Conservation (phyloP, 1,140 invertebrate species). For the Drosophila takahashii region DNA sequence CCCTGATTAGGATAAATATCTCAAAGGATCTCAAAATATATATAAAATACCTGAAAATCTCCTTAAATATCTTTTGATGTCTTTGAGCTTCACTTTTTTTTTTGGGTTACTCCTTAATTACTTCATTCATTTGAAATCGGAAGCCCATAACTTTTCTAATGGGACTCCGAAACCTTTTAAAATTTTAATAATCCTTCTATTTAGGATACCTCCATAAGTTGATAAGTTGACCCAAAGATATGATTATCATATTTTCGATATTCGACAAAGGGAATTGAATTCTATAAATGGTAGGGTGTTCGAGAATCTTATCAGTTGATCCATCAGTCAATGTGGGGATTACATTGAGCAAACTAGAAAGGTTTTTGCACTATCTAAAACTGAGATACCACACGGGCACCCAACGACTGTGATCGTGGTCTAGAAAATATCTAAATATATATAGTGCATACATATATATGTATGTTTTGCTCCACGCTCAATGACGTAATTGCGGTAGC, state of each 20-base stretch:
- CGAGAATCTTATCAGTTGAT: constrained; percentile 25
- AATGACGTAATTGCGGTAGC: constrained; percentile 37
- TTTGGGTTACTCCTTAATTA: too few relatives aligned
- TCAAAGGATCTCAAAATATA: neutral
- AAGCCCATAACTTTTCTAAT: neutral
- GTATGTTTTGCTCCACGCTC: constrained; percentile 6
- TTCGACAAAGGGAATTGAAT: neutral
- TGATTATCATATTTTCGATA: too few relatives aligned
- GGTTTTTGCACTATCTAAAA: constrained; percentile 39
- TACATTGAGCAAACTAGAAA: constrained; percentile 28
- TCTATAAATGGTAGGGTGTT: constrained; percentile 7
- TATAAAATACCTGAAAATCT: neutral
- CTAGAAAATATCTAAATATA: constrained; percentile 22
- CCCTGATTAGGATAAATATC: too few relatives aligned
- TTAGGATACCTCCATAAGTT: too few relatives aligned
- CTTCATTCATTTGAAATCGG: too few relatives aligned
- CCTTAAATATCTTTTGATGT: neutral
- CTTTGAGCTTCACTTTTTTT: too few relatives aligned
- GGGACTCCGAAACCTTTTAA: too few relatives aligned
- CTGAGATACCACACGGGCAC: constrained; percentile 8
- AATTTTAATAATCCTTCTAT: too few relatives aligned
- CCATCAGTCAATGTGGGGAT: constrained; percentile 32
- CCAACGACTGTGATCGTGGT: neutral
- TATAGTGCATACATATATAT: constrained; percentile 14
- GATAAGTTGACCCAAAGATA: too few relatives aligned